Evolutionary conservation across 2,888 invertebrate genomes (phyloP), one percentile per base, ranked within the genome.

Genomic region (Drosophila robusta): DNA sequence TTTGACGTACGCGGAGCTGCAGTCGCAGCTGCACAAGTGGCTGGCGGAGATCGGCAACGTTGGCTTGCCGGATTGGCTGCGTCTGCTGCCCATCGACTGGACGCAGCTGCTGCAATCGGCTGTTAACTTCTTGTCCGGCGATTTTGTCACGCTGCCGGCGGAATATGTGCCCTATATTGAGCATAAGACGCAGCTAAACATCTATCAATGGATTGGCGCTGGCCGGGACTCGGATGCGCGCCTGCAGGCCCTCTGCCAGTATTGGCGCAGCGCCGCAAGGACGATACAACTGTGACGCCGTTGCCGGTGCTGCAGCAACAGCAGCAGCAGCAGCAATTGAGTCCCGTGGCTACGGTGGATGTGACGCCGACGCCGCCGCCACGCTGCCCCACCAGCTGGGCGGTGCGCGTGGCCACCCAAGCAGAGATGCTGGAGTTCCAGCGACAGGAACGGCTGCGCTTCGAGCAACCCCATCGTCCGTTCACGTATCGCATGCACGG

Each of bases 121-220:
- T 0, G 93, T 98, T 36, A 95, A 95, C 84, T 98, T 97, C 91
- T 93, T 98, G 8, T 95, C 96, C 18, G 97, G 97, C 0, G 97
- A 97, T 89, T 95, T 95, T 88, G 94, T 95, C n/a, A 94, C 95
- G 52, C 95, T 96, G 88, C 96, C 97, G 0, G 96, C 96, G 34
- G 97, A 97, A 89, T 98, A 96, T 93, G 96, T 97, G 34, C 97
- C 98, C 3, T 97, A 96, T 87, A 94, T 98, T 85, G 97, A 97
- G 91, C 97, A 95, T 92, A 96, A 97, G 91, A 93, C 94, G 1
- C 94, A 94, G 67, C 91, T 95, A 69, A 95, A 95, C 90, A 94
- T 94, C 64, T 92, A 92, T 72, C 92, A 92, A 88, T 98, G 98
- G 98, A 98, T 98, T 68, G 98, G 98, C 2, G 97, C 97, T 6